Base-by-base conservation (phyloP, 2,888 invertebrate species). In the Drosophila histrio region DNA sequence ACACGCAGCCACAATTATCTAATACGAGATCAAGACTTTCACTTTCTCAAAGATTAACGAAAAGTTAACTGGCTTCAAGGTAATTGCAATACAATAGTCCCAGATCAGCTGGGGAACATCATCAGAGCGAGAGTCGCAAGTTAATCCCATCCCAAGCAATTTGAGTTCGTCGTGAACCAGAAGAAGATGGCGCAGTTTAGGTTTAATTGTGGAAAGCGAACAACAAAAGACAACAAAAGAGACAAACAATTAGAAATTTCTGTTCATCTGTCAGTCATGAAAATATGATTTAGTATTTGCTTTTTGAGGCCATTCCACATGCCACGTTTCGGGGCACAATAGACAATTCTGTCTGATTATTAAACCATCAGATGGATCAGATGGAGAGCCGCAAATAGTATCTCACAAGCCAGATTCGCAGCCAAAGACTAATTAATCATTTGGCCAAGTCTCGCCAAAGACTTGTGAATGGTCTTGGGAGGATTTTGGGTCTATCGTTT, bases 221-320 rank as follows among this genome's bases (percentile, higher is more conserved):
- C 56, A 15, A 9, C 49, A 7, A 21, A 8, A 32, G 19, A 26
- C 17, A 53, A 82, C 68, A 75, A 77, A 82, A 73, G 70, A 72
- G 72, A 72, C 76, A 73, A 84, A 79, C 84, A 84, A 88, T 84
- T 83, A 86, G 87, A 70, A 34, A 72, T 73, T 76, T 54, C 59
- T 61, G 26, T 39, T 72, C 36, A 24, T 47, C 19, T 43, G 39
- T 24, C 49, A 49, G 53, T 38, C 49, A 36, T 49, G 41, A 41
- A 76, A 78, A 73, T 81, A 77, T 79, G 83, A 87, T 75, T 84
- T 78, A 64, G 73, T 67, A 66, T 71, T 76, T 66, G 66, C 59
- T 65, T 66, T 60, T 61, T 83, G 64, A 77, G 77, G 83, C 49
- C 76, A 41, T 70, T 74, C 26, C 34, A 36, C n/a, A n/a, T n/a